Evolutionary conservation across 1,140 invertebrate genomes (phyloP).

Genomic region (Tyrophagus putrescentiae): DNA sequence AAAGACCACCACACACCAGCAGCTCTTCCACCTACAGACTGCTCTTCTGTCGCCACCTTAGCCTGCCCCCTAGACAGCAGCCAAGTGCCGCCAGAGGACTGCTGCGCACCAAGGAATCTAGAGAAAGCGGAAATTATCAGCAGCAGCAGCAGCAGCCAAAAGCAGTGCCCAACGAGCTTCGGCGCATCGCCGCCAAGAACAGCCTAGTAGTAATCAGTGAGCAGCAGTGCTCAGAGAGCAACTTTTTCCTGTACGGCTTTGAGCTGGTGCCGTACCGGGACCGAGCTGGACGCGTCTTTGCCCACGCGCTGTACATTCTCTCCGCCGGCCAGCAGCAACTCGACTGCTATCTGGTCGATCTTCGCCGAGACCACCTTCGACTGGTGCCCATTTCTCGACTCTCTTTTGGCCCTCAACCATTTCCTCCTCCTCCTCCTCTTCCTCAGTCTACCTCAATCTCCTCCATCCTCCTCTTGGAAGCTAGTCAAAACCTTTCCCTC

Average conservation of each 20-base stretch:
- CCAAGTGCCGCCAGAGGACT: too few species aligned
- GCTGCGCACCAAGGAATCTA: too few species aligned
- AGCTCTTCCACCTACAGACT: not conserved
- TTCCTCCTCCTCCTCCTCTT: too few species aligned
- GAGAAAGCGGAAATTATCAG: too few species aligned
- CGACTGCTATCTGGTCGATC: not conserved
- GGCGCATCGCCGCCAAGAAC: not conserved
- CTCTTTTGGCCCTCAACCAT: not conserved
- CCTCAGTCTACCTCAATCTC: too few species aligned
- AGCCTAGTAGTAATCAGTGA: too few species aligned
- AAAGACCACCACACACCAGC: not conserved
- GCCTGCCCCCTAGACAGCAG: not conserved
- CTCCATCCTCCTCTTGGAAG: too few species aligned
- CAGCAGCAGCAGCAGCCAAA: not conserved
- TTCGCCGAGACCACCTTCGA: not conserved
- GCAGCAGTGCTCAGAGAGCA: not conserved
- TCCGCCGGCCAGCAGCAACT: not conserved
- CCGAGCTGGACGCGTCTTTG: not conserved
- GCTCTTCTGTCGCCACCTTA: not conserved
- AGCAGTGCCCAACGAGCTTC: not conserved
- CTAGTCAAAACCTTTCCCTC: too few species aligned
- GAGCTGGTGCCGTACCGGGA: not conserved
- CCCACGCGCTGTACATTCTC: not conserved
- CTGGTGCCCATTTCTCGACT: slow-evolving; percentile 1
- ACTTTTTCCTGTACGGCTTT: not conserved